Base-by-base conservation (phyloP, 2,797 vertebrate species). In the Petrocephalus schoutedeni region DNA sequence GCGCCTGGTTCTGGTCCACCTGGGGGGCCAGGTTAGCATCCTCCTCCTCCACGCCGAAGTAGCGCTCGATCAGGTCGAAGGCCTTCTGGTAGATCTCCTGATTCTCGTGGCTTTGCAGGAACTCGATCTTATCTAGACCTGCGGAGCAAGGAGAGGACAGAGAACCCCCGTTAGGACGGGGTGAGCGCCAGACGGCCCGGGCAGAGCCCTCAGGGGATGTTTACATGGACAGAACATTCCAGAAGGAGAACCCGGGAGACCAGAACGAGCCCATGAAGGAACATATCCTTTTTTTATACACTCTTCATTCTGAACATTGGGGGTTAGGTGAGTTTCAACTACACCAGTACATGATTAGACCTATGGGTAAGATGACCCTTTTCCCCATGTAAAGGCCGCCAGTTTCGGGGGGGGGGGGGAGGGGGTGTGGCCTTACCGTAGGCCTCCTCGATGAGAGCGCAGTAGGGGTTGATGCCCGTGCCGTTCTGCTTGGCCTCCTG, bases 1-100 rank as follows among this genome's bases (percentile, higher is more conserved):
- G 97, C 56, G 96, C 97, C 71, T 97, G 96, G 90, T 89, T 96
- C 93, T 97, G 96, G 94, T 98, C 97, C 92, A 98, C 96, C 89
- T 96, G 97, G 23, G 97, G 97, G 45, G 94, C 96, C 91, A 98
- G 95, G 92, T 90, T 97, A 57, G 96, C 93, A 16, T 98, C 97
- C 51, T 97, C 97, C 53, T 97, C 97, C 92, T 98, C 97, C 0
- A 96, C 96, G 16, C 96, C 96, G 86, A 97, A 97, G 91, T 96
- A 97, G 92, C 96, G 96, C 91, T 97, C 97, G 89, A 97, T 97
- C 89, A 97, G 93, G 93, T 97, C 96, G 91, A 97, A 97, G 87
- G 96, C 96, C 92, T 97, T 97, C 89, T 97, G 96, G 90, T 97
- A 97, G 92, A 97, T 97, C 92, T 97, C 97, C 91, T 97, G 96